These are phyloP conservation scores for Pelvicachromis taeniatus DNA, from an alignment of 2,113 vertebrate genomes.

Conservation along the genomic window DNA sequence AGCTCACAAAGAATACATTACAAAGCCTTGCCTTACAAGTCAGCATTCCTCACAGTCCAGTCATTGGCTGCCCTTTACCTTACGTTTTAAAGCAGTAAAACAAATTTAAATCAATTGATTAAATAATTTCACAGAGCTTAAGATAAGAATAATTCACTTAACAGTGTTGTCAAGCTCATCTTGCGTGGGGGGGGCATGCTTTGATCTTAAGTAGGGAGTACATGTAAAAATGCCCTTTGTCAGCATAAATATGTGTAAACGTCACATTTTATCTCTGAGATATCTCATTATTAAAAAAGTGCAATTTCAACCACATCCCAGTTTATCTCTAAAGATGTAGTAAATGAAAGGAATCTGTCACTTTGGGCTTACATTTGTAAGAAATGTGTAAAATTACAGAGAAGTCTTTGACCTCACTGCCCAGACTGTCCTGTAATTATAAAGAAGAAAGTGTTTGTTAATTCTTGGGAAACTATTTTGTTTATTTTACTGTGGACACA, in stretches of 20 bases:
- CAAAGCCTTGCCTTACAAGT: background rate
- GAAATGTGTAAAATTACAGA: background rate
- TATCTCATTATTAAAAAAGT: background rate
- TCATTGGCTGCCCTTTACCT: background rate
- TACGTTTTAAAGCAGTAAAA: background rate
- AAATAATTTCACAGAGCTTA: background rate
- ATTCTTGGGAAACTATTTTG: background rate
- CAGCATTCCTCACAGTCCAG: background rate
- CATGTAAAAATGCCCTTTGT: background rate
- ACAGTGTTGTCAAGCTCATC: background rate
- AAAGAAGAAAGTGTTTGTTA: background rate
- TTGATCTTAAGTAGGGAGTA: background rate
- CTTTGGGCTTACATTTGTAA: background rate
- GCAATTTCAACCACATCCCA: rapidly evolving
- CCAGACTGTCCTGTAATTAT: background rate
- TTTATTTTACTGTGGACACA: background rate
- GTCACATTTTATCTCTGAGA: background rate
- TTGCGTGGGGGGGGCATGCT: background rate
- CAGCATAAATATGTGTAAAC: background rate
- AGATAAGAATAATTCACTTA: background rate
- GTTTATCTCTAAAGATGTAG: background rate
- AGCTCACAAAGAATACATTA: background rate
- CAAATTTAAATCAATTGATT: background rate
- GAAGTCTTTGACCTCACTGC: background rate
- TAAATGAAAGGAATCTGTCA: background rate